These are phyloP conservation scores for Orthosia cruda DNA, from an alignment of 2,888 invertebrate genomes.

Conservation along the genomic window DNA sequence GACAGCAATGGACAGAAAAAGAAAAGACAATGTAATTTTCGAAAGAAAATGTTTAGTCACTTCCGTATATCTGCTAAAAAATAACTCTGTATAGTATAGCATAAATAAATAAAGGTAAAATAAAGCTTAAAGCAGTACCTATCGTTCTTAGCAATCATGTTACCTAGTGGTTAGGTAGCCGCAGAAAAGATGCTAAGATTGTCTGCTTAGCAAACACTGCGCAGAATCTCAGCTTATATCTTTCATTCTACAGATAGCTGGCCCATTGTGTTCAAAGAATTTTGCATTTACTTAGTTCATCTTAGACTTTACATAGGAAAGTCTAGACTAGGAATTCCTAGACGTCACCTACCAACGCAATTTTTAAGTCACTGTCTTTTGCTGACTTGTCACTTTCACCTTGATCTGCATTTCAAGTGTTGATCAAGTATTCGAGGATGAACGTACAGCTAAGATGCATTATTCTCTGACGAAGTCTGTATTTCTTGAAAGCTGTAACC, in stretches of 20 bases:
- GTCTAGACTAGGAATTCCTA: constrained; percentile 4
- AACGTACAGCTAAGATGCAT: not conserved
- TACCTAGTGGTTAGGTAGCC: constrained; percentile 49
- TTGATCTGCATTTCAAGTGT: not conserved
- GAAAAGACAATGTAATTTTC: too few relatives aligned
- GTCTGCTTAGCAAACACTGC: constrained; percentile 50
- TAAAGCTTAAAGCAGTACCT: constrained; percentile 33
- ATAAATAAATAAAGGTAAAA: constrained; percentile 34
- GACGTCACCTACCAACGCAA: not conserved
- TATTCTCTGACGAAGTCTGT: too few relatives aligned
- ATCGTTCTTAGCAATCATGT: constrained; percentile 54
- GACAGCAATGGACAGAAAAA: not conserved
- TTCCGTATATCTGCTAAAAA: not conserved
- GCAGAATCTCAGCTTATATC: constrained; percentile 45
- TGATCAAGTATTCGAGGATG: not conserved
- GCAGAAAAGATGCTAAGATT: constrained; percentile 52
- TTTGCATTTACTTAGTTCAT: constrained; percentile 48
- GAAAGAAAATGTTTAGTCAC: not conserved
- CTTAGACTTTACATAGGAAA: constrained; percentile 24
- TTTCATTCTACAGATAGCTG: constrained; percentile 49
- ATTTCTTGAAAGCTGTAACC: too few relatives aligned
- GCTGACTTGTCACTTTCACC: not conserved
- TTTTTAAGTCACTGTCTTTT: not conserved
- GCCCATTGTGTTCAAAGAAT: constrained; percentile 53
- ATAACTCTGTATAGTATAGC: not conserved